Evolutionary conservation across 2,797 vertebrate species (phyloP).

Genomic region (Lophotriccus pileatus): DNA sequence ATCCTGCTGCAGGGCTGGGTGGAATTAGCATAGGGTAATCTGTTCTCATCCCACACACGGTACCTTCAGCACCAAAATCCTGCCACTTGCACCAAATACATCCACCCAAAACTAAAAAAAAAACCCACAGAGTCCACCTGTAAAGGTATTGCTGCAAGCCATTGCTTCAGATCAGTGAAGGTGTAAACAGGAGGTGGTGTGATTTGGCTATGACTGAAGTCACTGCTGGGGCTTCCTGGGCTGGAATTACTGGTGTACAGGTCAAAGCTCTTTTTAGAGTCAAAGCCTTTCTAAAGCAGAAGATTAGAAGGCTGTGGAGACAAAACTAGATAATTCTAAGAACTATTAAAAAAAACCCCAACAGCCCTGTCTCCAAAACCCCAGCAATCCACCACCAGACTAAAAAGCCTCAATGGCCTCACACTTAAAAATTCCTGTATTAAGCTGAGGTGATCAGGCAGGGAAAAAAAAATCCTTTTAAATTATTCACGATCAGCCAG

Average conservation of each 20-base stretch:
- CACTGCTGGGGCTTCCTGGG: neutral
- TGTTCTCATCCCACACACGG: neutral
- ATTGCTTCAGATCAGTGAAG: fast-evolving
- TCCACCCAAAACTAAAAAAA: neutral
- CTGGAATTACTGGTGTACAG: neutral
- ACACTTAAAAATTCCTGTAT: neutral
- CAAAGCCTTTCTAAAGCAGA: no score
- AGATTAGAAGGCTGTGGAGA: neutral
- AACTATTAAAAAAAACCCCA: neutral
- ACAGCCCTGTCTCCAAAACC: neutral
- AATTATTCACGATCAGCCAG: neutral
- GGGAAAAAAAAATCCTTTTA: neutral
- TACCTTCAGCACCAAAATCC: neutral
- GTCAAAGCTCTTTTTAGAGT: neutral
- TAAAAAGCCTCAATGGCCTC: neutral
- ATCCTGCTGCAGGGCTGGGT: fast-evolving
- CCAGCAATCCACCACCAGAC: neutral
- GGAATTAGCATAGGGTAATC: neutral
- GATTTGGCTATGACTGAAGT: neutral
- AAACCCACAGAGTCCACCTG: neutral
- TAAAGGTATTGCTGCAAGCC: neutral
- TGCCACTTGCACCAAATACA: neutral
- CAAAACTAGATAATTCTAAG: neutral
- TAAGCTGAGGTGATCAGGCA: neutral
- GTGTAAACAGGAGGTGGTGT: neutral